Conservation (phyloP, 2,888 invertebrate species). For the Autographa pulchrina region DNA sequence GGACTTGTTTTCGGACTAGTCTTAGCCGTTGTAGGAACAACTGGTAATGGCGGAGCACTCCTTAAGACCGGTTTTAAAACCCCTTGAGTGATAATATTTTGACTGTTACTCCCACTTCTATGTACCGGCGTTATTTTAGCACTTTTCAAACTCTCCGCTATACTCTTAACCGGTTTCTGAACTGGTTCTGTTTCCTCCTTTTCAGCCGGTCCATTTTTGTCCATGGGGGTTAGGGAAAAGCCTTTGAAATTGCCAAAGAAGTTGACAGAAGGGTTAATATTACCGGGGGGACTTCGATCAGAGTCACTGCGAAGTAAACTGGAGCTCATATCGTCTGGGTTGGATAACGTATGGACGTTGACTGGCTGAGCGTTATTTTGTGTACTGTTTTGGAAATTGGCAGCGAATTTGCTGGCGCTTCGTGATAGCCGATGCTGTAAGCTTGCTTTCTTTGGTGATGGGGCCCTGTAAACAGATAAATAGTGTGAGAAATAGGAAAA, state of each 20-base stretch:
- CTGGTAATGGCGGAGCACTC: conserved; percentile 91
- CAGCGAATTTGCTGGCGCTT: conserved; percentile 85
- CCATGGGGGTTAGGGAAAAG: conserved; percentile 93
- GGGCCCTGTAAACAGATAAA: conserved; percentile 70
- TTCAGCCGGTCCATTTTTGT: conserved; percentile 73
- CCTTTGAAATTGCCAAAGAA: conserved; percentile 97
- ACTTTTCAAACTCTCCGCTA: conserved; percentile 74
- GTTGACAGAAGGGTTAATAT: conserved; percentile 87
- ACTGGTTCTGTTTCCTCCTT: conserved; percentile 47
- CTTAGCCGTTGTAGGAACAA: conserved; percentile 82
- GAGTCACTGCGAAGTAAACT: conserved; percentile 90
- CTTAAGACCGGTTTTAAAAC: conserved; percentile 85
- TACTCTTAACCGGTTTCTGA: conserved; percentile 47
- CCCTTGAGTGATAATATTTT: conserved; percentile 76
- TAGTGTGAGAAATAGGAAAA: neutral
- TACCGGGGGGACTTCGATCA: conserved; percentile 83
- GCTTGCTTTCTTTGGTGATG: conserved; percentile 84
- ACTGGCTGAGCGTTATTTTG: conserved; percentile 77
- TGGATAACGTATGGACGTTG: conserved; percentile 88
- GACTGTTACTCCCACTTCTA: conserved; percentile 81
- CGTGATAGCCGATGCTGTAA: conserved; percentile 83
- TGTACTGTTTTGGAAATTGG: conserved; percentile 81
- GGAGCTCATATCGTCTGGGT: conserved; percentile 93
- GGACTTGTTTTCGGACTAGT: conserved; percentile 80
- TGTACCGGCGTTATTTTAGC: conserved; percentile 89